Evolutionary conservation across 2,797 vertebrate species (phyloP).

Genomic region (Zonotrichia albicollis): DNA sequence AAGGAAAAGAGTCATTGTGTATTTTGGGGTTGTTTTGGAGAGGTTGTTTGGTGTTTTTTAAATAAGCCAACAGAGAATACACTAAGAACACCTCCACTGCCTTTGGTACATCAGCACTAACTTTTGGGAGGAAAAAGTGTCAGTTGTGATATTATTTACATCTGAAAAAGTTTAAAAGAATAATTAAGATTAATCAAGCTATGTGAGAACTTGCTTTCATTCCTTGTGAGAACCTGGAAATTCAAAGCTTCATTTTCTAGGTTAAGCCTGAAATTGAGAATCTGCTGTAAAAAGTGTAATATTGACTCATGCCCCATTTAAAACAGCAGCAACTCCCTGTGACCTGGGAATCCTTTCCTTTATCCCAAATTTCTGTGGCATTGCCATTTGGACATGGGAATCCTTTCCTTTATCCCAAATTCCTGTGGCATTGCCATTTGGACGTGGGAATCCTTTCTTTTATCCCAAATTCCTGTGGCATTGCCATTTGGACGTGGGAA

Average conservation of each 20-base stretch:
- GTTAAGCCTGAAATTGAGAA: not conserved
- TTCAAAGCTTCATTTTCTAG: not conserved
- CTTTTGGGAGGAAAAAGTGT: not conserved
- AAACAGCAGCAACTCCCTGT: not conserved
- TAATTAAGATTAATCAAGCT: not conserved
- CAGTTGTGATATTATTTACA: not conserved
- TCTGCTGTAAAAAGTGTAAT: not conserved
- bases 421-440: not conserved
- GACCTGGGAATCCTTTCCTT: not conserved
- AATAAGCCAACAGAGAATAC: not conserved
- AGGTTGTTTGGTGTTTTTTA: not conserved
- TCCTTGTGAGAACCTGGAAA: not conserved
- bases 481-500: too few species aligned
- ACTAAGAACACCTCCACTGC: not conserved
- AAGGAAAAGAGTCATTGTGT: not conserved
- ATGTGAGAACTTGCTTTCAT: not conserved
- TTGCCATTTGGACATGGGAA: not conserved
- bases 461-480: not conserved
- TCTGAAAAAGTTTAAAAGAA: not conserved
- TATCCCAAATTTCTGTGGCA: not conserved
- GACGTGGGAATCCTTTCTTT: not conserved
- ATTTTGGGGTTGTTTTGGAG: not conserved
- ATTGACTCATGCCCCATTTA: accelerated
- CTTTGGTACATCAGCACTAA: not conserved
- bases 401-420: not conserved